Conservation (phyloP, 2,797 vertebrate genomes). For the Chaunax sp. region DNA sequence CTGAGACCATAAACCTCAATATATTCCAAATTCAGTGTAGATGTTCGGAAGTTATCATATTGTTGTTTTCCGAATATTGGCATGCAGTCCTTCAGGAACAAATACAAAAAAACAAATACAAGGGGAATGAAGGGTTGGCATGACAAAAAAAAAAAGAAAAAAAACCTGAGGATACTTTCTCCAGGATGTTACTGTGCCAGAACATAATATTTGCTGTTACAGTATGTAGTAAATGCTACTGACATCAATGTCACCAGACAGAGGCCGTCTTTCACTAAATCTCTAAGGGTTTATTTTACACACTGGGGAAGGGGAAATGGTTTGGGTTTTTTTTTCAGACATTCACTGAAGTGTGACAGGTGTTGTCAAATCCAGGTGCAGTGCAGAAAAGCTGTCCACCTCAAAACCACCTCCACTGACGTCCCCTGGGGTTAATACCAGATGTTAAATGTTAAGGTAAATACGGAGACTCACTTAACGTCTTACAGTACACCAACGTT, state of each 20-base stretch:
- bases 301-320: slow-evolving; percentile 1
- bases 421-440: slow-evolving; percentile 42
- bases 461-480: slow-evolving; percentile 20
- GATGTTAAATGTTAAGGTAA: slow-evolving; percentile 53
- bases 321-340: slow-evolving; percentile 1
- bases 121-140: slow-evolving; percentile 44
- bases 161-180: slow-evolving; percentile 42
- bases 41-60: slow-evolving; percentile 32
- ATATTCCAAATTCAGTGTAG: slow-evolving; percentile 36
- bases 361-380: slow-evolving; percentile 62
- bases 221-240: not conserved
- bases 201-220: slow-evolving; percentile 3
- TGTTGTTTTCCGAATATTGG: slow-evolving; percentile 44
- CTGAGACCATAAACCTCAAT: slow-evolving; percentile 55
- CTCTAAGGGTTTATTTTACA: slow-evolving; percentile 17
- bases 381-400: slow-evolving; percentile 47
- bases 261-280: slow-evolving; percentile 3
- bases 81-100: slow-evolving; percentile 7
- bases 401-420: slow-evolving; percentile 42
- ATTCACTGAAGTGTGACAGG: slow-evolving; percentile 62
- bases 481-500: slow-evolving; percentile 9
- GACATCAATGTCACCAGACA: not conserved
- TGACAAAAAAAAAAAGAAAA: slow-evolving; percentile 53
- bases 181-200: slow-evolving; percentile 31
- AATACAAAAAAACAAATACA: slow-evolving; percentile 1